These are phyloP conservation scores for Erythrocercus mccallii DNA, from an alignment of 2,113 vertebrate species.

Conservation along the genomic window DNA sequence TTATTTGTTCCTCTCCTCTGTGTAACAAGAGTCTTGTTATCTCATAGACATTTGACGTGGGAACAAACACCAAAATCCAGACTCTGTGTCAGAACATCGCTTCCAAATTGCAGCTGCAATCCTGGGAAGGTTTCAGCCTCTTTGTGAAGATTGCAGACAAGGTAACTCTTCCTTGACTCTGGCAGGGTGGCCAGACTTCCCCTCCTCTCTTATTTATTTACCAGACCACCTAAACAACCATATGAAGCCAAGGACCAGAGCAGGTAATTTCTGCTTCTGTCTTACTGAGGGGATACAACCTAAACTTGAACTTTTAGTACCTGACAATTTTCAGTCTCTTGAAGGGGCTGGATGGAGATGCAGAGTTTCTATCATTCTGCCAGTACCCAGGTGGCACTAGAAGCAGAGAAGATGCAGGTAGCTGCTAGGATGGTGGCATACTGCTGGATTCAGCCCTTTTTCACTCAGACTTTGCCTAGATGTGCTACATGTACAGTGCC, in stretches of 20 bases:
- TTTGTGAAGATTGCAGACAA: constrained; percentile 93
- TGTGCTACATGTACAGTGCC: no score
- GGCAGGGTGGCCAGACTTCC: not conserved
- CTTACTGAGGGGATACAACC: not conserved
- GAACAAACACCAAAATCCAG: constrained; percentile 79
- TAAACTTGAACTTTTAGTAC: not conserved
- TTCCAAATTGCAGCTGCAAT: constrained; percentile 76
- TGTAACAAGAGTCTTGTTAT: not conserved
- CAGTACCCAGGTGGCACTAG: no score
- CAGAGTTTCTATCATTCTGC: not conserved
- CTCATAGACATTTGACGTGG: constrained; percentile 83
- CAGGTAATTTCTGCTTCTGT: not conserved
- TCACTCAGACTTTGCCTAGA: no score
- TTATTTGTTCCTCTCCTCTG: not conserved
- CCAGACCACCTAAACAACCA: not conserved
- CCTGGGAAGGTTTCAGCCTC: constrained; percentile 90
- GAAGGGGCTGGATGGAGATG: not conserved
- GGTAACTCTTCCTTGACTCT: constrained; percentile 61
- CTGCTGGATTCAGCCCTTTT: no score
- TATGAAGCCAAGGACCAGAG: not conserved
- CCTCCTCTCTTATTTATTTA: not conserved
- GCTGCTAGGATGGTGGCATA: no score
- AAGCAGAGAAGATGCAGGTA: no score
- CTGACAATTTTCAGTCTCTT: not conserved
- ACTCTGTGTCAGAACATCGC: constrained; percentile 80